Evolutionary conservation across 2,113 vertebrate species (phyloP).

Genomic region (Corynorhinus townsendii): DNA sequence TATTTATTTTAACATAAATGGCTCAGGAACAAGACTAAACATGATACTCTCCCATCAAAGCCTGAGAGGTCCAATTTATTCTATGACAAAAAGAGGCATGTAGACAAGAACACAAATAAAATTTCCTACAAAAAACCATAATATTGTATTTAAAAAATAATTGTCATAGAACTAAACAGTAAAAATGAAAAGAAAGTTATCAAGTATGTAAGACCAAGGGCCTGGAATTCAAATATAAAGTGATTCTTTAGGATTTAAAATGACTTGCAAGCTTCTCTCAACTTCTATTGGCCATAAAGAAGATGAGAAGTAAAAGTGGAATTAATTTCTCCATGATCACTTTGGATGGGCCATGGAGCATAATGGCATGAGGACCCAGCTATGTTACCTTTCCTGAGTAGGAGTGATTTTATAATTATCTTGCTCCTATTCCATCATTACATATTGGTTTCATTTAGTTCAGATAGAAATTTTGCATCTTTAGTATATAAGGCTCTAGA

Average conservation of each 20-base stretch:
- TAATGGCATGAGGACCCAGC: not conserved
- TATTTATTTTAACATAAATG: not conserved
- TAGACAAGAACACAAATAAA: not conserved
- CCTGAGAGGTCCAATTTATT: not conserved
- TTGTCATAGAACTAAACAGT: not conserved
- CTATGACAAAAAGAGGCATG: not conserved
- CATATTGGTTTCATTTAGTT: not conserved
- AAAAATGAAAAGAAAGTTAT: not conserved
- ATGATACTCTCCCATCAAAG: not conserved
- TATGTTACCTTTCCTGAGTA: not conserved
- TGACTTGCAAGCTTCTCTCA: not conserved
- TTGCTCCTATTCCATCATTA: not conserved
- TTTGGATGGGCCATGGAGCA: not conserved
- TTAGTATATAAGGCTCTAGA: not conserved
- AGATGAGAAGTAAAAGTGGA: not conserved
- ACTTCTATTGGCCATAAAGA: not conserved
- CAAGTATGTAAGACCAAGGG: not conserved
- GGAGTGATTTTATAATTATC: not conserved
- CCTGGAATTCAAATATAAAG: not conserved
- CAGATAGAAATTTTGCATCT: not conserved
- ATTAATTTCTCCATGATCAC: not conserved
- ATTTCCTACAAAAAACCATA: not conserved
- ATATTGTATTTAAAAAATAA: not conserved
- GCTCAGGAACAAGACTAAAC: not conserved
- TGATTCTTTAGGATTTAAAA: not conserved